A percentile compares a stretch with the other conserved stretches of the same genome.
These are phyloP conservation scores for Hylaeus anthracinus DNA, from an alignment of 1,140 invertebrate genomes.

Conservation along the genomic window DNA sequence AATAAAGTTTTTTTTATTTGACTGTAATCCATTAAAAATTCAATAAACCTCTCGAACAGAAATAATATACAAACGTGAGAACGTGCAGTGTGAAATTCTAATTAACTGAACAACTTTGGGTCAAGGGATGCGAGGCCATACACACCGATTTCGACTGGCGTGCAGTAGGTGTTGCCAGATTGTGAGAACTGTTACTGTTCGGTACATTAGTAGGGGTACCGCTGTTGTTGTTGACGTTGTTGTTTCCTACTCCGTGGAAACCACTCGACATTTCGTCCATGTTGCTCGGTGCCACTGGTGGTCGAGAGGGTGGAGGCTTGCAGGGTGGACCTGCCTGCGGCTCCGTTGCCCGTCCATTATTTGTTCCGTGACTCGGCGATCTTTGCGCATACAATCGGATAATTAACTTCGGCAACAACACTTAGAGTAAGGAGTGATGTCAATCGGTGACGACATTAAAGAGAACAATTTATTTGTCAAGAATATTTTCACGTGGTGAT, in stretches of 20 bases:
- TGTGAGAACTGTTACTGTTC: conserved; percentile 74
- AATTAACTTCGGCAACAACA: neutral
- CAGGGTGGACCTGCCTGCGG: conserved; percentile 71
- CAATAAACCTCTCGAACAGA: too few species aligned
- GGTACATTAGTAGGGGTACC: conserved; percentile 69
- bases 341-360: conserved; percentile 69
- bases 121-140: neutral
- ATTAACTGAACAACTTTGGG: neutral
- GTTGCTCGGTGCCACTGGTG: conserved; percentile 69
- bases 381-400: conserved; percentile 47
- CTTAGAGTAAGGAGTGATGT: neutral
- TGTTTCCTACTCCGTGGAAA: conserved; percentile 49
- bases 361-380: conserved; percentile 72
- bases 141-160: conserved; percentile 72
- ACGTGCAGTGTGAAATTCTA: neutral
- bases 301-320: conserved; percentile 73
- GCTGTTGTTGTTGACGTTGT: conserved; percentile 50
- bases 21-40: too few species aligned
- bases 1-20: too few species aligned
- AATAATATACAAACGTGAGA: neutral
- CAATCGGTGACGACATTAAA: neutral
- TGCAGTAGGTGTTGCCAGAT: conserved; percentile 68
- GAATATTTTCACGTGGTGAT: too few species aligned
- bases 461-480: neutral
- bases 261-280: conserved; percentile 66